Percentiles rank a stretch among this genome's conserved stretches.
These are phyloP conservation scores for Leucophenga montana DNA, from an alignment of 2,888 invertebrate genomes.

Conservation along the genomic window DNA sequence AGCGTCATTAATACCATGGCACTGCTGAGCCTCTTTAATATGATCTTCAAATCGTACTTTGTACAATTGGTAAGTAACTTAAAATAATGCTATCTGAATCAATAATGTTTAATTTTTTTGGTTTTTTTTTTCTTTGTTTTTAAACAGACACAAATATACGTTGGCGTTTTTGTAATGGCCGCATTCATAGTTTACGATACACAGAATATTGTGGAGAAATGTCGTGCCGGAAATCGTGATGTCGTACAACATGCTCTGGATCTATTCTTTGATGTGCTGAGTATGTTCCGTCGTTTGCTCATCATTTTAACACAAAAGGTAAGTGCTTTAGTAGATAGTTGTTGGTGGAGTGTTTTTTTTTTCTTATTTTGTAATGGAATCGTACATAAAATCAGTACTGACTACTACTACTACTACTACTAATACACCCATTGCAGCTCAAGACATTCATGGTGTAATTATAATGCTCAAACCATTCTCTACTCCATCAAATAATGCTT, in stretches of 20 bases:
- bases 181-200: constrained; percentile 97
- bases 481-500: constrained; percentile 15
- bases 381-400: background rate
- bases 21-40: constrained; percentile 84
- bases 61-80: constrained; percentile 81
- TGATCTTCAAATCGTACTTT: constrained; percentile 88
- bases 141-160: constrained; percentile 84
- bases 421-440: constrained; percentile 47
- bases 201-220: constrained; percentile 96
- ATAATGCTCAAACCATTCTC: constrained; percentile 24
- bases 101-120: background rate
- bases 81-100: background rate
- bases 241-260: constrained; percentile 94
- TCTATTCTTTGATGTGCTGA: constrained; percentile 94
- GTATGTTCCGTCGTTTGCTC: constrained; percentile 92
- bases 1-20: constrained; percentile 87
- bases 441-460: constrained; percentile 57
- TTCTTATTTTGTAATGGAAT: constrained; percentile 13
- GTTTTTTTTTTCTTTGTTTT: background rate
- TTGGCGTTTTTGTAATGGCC: constrained; percentile 92
- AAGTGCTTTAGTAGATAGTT: constrained; percentile 61
- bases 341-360: background rate
- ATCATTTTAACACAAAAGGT: constrained; percentile 94
- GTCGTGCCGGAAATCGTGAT: constrained; percentile 91
- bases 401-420: background rate